Base-by-base conservation (phyloP, 2,797 vertebrate genomes). In the Gila robusta region DNA sequence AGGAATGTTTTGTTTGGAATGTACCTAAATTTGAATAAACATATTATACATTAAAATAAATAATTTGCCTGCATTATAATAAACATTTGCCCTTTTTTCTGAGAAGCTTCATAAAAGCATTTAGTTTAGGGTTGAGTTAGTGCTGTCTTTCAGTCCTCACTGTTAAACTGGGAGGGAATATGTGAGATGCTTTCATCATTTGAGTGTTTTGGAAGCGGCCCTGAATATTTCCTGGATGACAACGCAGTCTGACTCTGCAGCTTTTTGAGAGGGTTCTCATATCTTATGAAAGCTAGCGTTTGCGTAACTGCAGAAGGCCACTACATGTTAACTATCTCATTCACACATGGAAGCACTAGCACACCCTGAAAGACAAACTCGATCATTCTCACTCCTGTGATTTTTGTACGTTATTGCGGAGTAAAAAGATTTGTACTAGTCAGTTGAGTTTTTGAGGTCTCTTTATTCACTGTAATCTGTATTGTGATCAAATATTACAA, bases 131-230 rank as follows among this genome's bases (percentile, higher is more conserved):
- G 44, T 74, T 41, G 14, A 35, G 82, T 70, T 83, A 39, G 88
- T 86, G 14, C 47, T 90, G 91, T 77, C 32, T 82, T 71, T 86
- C 76, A 28, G 41, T 84, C 79, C 67, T 91, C 91, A 90, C 92
- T 44, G 47, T 47, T 91, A 86, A 64, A 91, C 91, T 91, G 87
- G 86, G 90, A 91, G 93, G 91, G 92, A 91, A 93, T 94, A 93
- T 93, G 93, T 9, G 92, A 94, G 93, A 92, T 92, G 91, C 91
- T 95, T 94, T 84, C 89, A 89, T 90, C 85, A 87, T 85, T 88
- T 84, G 86, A 86, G 83, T 87, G 77, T 88, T 71, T 91, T 92
- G 89, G 91, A 91, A 88, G 79, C 83, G 26, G 41, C 87, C 87
- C 89, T 88, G 73, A 88, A 92, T 91, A 90, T 88, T 90, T 92